These are phyloP conservation scores for Heliothis subflexa DNA, from an alignment of 1,140 invertebrate genomes.

Conservation along the genomic window DNA sequence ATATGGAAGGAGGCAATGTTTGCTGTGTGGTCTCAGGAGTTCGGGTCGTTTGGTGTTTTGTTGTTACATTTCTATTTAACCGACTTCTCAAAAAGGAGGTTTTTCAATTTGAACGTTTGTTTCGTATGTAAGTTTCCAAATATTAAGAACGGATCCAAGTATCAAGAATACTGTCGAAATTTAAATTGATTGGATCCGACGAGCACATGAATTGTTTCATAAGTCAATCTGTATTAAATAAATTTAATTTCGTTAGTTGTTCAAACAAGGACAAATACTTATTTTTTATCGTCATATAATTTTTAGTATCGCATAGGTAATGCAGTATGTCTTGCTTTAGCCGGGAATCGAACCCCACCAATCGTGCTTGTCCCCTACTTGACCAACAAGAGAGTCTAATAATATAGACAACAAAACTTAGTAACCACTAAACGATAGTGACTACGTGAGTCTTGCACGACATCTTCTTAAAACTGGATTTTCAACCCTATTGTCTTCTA, in stretches of 20 bases:
- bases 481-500: not conserved
- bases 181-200: no score
- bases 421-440: slow-evolving; percentile 11
- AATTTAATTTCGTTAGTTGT: no score
- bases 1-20: not conserved
- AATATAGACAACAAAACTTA: slow-evolving; percentile 21
- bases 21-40: not conserved
- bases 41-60: not conserved
- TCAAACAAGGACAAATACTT: no score
- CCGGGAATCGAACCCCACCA: no score
- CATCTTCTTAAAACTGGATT: not conserved
- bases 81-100: not conserved
- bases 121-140: not conserved
- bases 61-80: not conserved
- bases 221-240: no score
- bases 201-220: no score
- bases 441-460: not conserved
- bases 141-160: no score
- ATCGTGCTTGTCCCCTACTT: no score
- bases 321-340: no score
- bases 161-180: no score
- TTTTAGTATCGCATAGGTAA: no score
- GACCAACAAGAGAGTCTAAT: slow-evolving; percentile 4
- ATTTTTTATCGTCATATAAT: no score
- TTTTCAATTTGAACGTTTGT: not conserved